phyloP scores from a whole-genome alignment of 2,888 invertebrate genomes.

The Eremobia ochroleuca region DNA sequence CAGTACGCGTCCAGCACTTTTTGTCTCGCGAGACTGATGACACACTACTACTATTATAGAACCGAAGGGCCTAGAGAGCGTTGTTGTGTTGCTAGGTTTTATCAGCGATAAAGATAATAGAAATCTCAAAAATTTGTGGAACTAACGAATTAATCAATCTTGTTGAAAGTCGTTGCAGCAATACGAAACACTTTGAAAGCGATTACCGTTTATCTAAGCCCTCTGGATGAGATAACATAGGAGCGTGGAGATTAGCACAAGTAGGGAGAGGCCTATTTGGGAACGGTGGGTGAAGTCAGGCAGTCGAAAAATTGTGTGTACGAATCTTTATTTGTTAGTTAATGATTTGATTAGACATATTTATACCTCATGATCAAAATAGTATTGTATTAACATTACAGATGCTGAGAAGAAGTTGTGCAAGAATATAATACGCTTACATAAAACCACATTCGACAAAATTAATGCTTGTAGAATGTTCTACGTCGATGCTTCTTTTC shows the following conservation, averaged over 20 bases:
- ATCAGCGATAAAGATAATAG: neutral
- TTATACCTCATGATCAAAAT: neutral
- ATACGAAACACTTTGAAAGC: neutral
- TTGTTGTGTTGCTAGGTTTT: neutral
- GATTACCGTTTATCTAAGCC: neutral
- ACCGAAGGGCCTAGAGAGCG: neutral
- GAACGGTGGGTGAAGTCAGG: neutral
- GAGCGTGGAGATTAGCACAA: neutral
- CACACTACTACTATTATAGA: too few relatives aligned
- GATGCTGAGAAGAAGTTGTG: constrained; percentile 27
- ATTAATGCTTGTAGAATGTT: too few relatives aligned
- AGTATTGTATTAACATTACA: constrained; percentile 7
- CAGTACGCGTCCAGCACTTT: too few relatives aligned
- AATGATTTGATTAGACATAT: too few relatives aligned
- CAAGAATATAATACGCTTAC: constrained; percentile 29
- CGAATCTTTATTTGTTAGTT: neutral
- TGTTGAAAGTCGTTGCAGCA: neutral
- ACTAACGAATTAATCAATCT: neutral
- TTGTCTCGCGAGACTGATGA: too few relatives aligned
- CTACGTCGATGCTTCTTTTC: too few relatives aligned
- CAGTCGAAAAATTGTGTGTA: neutral
- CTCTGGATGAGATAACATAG: neutral
- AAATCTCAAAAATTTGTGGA: neutral
- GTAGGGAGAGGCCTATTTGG: too few relatives aligned
- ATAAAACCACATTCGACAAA: too few relatives aligned